These are phyloP conservation scores for Euspilapteryx auroguttella DNA, from an alignment of 2,888 invertebrate species.

Conservation along the genomic window DNA sequence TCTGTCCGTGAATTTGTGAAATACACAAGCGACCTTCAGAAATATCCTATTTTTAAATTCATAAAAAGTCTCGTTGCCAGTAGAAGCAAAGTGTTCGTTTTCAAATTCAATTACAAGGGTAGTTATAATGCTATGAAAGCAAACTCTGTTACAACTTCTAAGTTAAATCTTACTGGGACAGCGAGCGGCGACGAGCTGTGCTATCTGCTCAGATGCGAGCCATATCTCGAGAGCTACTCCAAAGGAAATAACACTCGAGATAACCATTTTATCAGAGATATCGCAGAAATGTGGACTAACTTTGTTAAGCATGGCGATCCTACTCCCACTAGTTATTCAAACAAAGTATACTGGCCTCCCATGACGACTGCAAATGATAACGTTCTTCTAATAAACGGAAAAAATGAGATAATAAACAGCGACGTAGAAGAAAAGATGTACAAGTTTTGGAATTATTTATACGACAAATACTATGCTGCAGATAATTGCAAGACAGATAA, in stretches of 20 bases:
- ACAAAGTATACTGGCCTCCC: slow-evolving; percentile 24
- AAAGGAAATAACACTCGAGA: slow-evolving; percentile 22
- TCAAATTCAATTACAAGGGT: slow-evolving; percentile 49
- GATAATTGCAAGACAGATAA: slow-evolving; percentile 15
- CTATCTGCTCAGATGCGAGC: slow-evolving; percentile 46
- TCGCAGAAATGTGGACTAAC: slow-evolving; percentile 46
- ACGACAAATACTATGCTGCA: slow-evolving; percentile 21
- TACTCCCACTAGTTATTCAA: slow-evolving; percentile 16
- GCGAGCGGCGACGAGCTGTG: slow-evolving; percentile 50
- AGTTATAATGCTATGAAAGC: slow-evolving; percentile 32
- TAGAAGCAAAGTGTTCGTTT: slow-evolving; percentile 25
- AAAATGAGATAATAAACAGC: slow-evolving; percentile 16
- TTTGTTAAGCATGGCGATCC: slow-evolving; percentile 47
- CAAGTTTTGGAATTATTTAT: slow-evolving; percentile 34
- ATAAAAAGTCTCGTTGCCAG: slow-evolving; percentile 20
- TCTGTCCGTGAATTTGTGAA: slow-evolving; percentile 26
- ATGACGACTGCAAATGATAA: slow-evolving; percentile 20
- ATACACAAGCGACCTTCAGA: slow-evolving; percentile 42
- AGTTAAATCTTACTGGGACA: slow-evolving; percentile 31
- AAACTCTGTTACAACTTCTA: slow-evolving; percentile 20
- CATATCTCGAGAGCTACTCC: slow-evolving; percentile 30
- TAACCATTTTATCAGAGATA: slow-evolving; percentile 27
- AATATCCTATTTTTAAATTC: slow-evolving; percentile 42
- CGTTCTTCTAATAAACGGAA: slow-evolving; percentile 22
- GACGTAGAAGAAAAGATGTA: slow-evolving; percentile 23